Evolutionary conservation across 2,797 vertebrate genomes (phyloP).

Genomic region (Enteromius treurensis): DNA sequence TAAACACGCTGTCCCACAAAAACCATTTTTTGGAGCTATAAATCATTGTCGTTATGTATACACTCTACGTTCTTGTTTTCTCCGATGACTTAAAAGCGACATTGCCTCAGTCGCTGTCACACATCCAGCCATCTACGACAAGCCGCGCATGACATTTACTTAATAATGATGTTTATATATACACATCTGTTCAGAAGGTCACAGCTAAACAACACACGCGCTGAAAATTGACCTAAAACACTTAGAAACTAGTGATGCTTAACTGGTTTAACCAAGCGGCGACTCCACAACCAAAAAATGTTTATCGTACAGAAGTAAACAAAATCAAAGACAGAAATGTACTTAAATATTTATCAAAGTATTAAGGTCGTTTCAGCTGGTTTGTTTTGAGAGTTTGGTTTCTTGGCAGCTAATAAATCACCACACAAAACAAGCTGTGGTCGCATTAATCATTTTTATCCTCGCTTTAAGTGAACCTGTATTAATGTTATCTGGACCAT

Average conservation of each 20-base stretch:
- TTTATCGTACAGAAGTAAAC: conserved; percentile 1
- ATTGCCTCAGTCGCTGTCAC: conserved; percentile 36
- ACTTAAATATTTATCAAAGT: conserved; percentile 20
- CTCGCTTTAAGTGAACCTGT: neutral
- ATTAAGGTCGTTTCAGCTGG: neutral
- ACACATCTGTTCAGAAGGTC: conserved; percentile 46
- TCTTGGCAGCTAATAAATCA: conserved; percentile 5
- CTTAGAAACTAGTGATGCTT: conserved; percentile 12
- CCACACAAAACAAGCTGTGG: neutral
- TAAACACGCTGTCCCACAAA: conserved; percentile 35
- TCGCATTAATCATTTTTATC: neutral
- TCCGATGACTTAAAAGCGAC: conserved; percentile 39
- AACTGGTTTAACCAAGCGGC: neutral
- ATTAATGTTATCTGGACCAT: neutral
- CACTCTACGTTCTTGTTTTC: conserved; percentile 60
- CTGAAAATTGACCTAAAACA: conserved; percentile 5
- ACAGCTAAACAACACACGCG: conserved; percentile 18
- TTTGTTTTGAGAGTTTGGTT: conserved; percentile 28
- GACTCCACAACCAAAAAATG: neutral
- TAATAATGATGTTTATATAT: conserved; percentile 53
- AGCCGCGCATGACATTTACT: conserved; percentile 49
- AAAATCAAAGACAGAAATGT: neutral
- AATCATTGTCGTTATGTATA: conserved; percentile 62
- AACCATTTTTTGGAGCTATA: conserved; percentile 45
- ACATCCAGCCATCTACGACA: conserved; percentile 52